These are phyloP conservation scores for Ginglymostoma cirratum DNA, from an alignment of 2,113 vertebrate genomes.

Conservation along the genomic window DNA sequence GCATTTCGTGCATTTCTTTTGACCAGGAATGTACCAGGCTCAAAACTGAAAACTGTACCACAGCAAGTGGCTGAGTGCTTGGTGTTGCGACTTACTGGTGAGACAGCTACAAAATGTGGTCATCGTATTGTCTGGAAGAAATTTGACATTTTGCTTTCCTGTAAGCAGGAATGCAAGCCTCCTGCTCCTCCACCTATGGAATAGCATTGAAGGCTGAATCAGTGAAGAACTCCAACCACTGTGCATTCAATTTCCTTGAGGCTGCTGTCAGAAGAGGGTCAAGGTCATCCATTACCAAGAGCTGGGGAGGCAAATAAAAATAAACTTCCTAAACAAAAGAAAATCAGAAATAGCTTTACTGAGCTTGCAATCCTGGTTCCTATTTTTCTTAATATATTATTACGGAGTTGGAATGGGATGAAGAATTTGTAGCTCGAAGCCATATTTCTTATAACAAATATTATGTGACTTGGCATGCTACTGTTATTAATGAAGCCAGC, in stretches of 20 bases:
- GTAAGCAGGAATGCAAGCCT: background rate
- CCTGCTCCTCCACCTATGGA: background rate
- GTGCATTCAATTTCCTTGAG: background rate
- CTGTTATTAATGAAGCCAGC: conserved; percentile 68
- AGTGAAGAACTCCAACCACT: background rate
- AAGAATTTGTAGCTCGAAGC: conserved; percentile 68
- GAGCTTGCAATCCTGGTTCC: background rate
- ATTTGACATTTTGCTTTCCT: background rate
- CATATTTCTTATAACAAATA: conserved; percentile 71
- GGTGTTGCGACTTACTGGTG: background rate
- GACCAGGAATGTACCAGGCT: background rate
- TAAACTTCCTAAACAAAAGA: conserved; percentile 1
- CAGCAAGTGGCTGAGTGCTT: background rate
- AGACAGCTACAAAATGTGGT: background rate
- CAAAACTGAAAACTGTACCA: background rate
- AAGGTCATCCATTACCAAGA: background rate
- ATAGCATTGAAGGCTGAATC: background rate
- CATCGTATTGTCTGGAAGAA: background rate
- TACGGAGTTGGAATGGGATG: conserved; percentile 37
- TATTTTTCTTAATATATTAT: conserved; percentile 32
- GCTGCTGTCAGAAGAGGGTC: background rate
- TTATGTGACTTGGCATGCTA: conserved; percentile 70
- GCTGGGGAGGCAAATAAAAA: conserved; percentile 32
- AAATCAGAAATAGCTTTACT: conserved; percentile 6
- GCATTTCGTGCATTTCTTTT: background rate